Evolutionary conservation across 2,888 invertebrate genomes (phyloP).

Genomic region (Sceliomorpha sp.): DNA sequence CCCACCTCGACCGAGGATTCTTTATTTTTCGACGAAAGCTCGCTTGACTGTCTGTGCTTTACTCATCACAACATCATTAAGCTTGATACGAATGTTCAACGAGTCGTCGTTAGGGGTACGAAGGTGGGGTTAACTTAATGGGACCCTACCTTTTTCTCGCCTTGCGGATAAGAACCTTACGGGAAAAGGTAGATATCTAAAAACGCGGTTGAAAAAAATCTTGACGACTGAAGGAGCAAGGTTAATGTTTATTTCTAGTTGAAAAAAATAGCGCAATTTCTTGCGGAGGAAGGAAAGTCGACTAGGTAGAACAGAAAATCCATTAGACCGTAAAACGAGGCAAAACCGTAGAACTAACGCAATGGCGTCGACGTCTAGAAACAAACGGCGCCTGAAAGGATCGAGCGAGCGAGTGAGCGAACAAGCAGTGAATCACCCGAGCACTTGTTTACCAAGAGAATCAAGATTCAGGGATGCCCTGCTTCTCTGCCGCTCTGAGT

Average conservation of each 20-base stretch:
- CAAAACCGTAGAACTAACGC: slow-evolving; percentile 67
- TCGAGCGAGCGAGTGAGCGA: slow-evolving; percentile 74
- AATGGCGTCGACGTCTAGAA: slow-evolving; percentile 75
- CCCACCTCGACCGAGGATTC: no score
- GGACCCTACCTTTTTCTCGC: no score
- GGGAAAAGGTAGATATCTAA: no score
- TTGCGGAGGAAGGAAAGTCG: slow-evolving; percentile 13
- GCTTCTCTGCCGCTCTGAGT: slow-evolving; percentile 62
- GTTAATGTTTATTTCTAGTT: neutral
- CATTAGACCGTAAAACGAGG: slow-evolving; percentile 77
- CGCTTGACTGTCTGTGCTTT: no score
- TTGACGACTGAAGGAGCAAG: no score
- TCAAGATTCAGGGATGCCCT: slow-evolving; percentile 76
- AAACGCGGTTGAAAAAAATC: no score
- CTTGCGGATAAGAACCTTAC: no score
- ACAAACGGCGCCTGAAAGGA: slow-evolving; percentile 77
- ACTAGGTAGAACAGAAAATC: slow-evolving; percentile 57
- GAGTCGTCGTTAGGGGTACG: no score
- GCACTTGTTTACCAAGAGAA: slow-evolving; percentile 79
- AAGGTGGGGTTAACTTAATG: no score
- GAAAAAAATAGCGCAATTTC: slow-evolving; percentile 19
- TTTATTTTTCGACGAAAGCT: no score
- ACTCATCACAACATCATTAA: no score
- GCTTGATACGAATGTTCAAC: no score
- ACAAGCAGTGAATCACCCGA: slow-evolving; percentile 78